Base-by-base conservation (phyloP, 2,113 vertebrate species). In the Aegypius monachus region DNA sequence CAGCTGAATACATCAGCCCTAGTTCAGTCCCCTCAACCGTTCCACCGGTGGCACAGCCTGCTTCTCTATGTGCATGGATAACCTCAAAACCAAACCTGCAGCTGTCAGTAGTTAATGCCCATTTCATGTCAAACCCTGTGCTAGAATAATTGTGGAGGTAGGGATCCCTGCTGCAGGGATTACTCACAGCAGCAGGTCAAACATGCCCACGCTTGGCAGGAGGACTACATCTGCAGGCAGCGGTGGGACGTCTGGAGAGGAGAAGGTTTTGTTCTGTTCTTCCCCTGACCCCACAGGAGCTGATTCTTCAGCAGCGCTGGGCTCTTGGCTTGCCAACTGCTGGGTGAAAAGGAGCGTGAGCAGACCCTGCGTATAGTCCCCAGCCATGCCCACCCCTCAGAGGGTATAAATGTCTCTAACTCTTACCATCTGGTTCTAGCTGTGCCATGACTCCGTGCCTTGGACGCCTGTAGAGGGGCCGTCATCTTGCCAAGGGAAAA, bases 1-100 rank as follows among this genome's bases (percentile, higher is more conserved):
- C 18, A 32, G 43, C 62, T 52, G 63, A 79, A n/a, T 10, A 2
- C 22, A 47, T 38, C 16, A 17, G 63, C 52, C 32, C 16, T 4
- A 50, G 21, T 50, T 52, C 40, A 3, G 11, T 71, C 7, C 85
- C 55, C 74, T 52, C 32, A 26, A 0, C 22, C 0, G 0, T 45
- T 26, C 31, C 7, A 4, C 40, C 15, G 71, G 53, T 4, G 31
- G 68, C 81, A 67, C 16, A 84, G 38, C 34, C 22, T 4, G 22
- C 47, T 42, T 21, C 48, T 59, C n/a, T 42, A 10, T 3, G 11
- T 27, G 66, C 47, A 13, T 80, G 36, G 59, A 38, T 32, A 68
- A 67, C 73, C 93, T 86, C 80, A 66, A 62, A 34, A 23, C 67
- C 78, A 68, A 81, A 81, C 50, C 59, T 45, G 0, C 52, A 42